phyloP scores from a whole-genome alignment of 2,888 invertebrate species.

The Sclerodermus sp. region DNA sequence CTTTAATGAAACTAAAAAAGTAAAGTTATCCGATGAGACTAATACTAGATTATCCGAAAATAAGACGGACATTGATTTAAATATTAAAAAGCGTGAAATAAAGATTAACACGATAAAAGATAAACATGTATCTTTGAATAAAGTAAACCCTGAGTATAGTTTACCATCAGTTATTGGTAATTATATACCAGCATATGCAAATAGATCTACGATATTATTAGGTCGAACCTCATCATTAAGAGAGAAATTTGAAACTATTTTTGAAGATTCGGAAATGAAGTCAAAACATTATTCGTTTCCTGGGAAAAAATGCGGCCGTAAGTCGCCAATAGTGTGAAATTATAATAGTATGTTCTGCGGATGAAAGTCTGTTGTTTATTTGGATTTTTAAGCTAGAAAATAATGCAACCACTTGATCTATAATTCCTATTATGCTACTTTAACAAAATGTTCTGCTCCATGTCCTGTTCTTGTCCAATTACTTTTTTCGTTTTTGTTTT shows the following conservation, averaged over 20 bases:
- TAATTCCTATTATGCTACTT: conserved; percentile 16
- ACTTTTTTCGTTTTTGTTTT: too few species aligned
- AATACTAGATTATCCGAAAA: too few species aligned
- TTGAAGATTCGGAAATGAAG: conserved; percentile 40
- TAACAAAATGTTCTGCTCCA: neutral
- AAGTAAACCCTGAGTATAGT: too few species aligned
- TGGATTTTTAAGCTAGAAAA: conserved; percentile 21
- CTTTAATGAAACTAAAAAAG: conserved; percentile 1
- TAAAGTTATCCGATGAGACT: conserved; percentile 4
- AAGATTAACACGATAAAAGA: too few species aligned
- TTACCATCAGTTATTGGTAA: too few species aligned
- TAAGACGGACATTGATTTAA: too few species aligned
- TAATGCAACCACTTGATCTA: conserved; percentile 3
- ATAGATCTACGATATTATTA: conserved; percentile 10
- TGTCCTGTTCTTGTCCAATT: too few species aligned
- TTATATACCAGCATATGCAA: neutral
- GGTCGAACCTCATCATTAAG: conserved; percentile 39
- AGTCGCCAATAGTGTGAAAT: conserved; percentile 36
- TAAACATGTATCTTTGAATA: too few species aligned
- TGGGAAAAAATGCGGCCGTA: conserved; percentile 36
- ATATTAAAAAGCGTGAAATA: too few species aligned
- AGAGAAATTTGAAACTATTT: conserved; percentile 44
- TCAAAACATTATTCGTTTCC: conserved; percentile 22
- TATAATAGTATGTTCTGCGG: conserved; percentile 28
- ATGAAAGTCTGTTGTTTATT: conserved; percentile 25